Evolutionary conservation across 1,140 invertebrate species (phyloP).

Genomic region (Spodoptera frugiperda): DNA sequence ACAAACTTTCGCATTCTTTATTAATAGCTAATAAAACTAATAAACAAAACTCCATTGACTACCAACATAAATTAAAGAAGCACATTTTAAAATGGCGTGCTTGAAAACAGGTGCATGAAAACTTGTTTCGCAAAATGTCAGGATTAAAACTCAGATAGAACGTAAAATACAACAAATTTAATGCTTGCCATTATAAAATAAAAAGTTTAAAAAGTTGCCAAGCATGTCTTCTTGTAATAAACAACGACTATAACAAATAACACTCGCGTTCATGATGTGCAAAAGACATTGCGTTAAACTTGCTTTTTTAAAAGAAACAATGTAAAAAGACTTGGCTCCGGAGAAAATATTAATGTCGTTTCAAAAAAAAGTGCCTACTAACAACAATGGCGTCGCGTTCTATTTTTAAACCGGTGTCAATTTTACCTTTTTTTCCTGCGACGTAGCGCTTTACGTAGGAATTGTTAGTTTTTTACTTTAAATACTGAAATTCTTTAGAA

Average conservation of each 20-base stretch:
- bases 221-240: slow-evolving; percentile 1
- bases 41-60: not conserved
- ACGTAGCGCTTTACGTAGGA: not conserved
- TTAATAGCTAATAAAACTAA: too few relatives aligned
- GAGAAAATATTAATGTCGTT: slow-evolving; percentile 60
- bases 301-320: slow-evolving; percentile 41
- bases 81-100: not conserved
- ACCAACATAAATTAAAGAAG: not conserved
- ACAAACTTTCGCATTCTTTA: too few relatives aligned
- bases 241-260: not conserved
- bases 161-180: slow-evolving; percentile 9
- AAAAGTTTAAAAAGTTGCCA: not conserved
- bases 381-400: slow-evolving; percentile 54
- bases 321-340: slow-evolving; percentile 46
- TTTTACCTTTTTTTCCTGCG: slow-evolving; percentile 59
- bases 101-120: slow-evolving; percentile 23
- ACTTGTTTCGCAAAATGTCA: not conserved
- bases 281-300: slow-evolving; percentile 27
- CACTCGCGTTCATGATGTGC: slow-evolving; percentile 4
- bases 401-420: slow-evolving; percentile 65
- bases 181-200: not conserved
- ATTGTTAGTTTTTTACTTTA: not conserved
- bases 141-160: not conserved
- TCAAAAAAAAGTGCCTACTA: too few relatives aligned
- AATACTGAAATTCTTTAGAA: not conserved